Conservation (phyloP, 2,888 invertebrate genomes). For the Salpingus planirostris region DNA sequence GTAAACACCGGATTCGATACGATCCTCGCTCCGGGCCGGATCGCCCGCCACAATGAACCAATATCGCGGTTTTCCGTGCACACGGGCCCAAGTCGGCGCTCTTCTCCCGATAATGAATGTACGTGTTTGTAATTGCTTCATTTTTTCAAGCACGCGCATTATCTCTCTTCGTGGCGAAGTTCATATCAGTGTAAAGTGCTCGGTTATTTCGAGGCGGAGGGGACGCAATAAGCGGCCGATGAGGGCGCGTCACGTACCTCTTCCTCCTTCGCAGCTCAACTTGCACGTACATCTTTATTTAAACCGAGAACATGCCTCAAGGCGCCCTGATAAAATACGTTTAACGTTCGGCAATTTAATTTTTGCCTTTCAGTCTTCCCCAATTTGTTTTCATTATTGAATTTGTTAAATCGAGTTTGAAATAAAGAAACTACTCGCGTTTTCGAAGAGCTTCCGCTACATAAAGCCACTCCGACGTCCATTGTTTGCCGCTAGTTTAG, state of each 20-base stretch:
- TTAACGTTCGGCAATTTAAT: constrained; percentile 25
- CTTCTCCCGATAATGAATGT: too few species aligned
- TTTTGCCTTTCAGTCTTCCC: constrained; percentile 21
- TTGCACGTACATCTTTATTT: constrained; percentile 32
- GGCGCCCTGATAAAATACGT: constrained; percentile 23
- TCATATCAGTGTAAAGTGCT: not conserved
- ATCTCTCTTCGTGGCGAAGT: not conserved
- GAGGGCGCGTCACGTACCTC: not conserved
- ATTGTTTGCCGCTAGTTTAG: too few species aligned
- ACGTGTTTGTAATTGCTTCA: not conserved
- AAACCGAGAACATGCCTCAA: constrained; percentile 26
- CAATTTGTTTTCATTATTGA: constrained; percentile 20
- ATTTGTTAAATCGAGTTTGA: constrained; percentile 18
- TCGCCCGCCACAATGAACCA: too few species aligned
- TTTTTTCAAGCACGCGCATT: not conserved
- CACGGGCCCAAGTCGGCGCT: too few species aligned
- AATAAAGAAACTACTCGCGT: constrained; percentile 5
- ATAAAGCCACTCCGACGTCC: not conserved
- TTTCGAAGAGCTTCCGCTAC: too few species aligned
- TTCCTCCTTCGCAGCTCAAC: constrained; percentile 4
- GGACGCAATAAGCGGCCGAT: not conserved
- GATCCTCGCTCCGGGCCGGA: too few species aligned
- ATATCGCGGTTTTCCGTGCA: too few species aligned
- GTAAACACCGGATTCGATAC: too few species aligned
- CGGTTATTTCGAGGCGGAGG: not conserved